Evolutionary conservation across 2,113 vertebrate species (phyloP).

Genomic region (Oplegnathus fasciatus): DNA sequence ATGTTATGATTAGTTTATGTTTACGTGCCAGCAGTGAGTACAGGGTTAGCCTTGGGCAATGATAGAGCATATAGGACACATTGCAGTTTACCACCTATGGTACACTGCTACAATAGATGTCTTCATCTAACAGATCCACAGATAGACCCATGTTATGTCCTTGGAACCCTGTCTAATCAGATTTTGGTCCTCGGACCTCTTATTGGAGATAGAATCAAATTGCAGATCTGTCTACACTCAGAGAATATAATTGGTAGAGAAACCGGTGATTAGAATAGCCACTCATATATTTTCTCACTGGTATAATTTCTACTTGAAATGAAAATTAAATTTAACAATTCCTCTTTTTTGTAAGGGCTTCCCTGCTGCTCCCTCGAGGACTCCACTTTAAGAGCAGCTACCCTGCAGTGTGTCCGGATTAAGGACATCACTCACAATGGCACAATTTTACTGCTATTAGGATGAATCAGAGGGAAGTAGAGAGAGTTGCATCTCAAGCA

Average conservation of each 20-base stretch:
- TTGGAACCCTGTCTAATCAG: conserved; percentile 7
- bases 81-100: conserved; percentile 36
- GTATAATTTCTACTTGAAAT: conserved; percentile 25
- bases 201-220: not conserved
- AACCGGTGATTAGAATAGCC: conserved; percentile 15
- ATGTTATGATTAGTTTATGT: conserved; percentile 68
- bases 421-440: conserved; percentile 35
- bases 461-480: not conserved
- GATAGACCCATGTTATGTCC: not conserved
- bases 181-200: not conserved
- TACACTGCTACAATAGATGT: not conserved
- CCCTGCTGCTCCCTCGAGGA: conserved; percentile 38
- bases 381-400: conserved; percentile 23
- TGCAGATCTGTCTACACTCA: not conserved
- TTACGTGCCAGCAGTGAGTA: conserved; percentile 54
- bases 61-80: conserved; percentile 23
- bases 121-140: conserved; percentile 7
- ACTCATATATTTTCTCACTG: not conserved
- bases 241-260: not conserved
- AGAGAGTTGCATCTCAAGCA: not conserved
- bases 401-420: conserved; percentile 23
- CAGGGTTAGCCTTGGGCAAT: conserved; percentile 42
- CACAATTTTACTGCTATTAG: conserved; percentile 5
- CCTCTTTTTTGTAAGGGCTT: not conserved
- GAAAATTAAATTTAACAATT: conserved; percentile 26